phyloP scores from a whole-genome alignment of 2,888 invertebrate genomes.

The Leucoma salicis region DNA sequence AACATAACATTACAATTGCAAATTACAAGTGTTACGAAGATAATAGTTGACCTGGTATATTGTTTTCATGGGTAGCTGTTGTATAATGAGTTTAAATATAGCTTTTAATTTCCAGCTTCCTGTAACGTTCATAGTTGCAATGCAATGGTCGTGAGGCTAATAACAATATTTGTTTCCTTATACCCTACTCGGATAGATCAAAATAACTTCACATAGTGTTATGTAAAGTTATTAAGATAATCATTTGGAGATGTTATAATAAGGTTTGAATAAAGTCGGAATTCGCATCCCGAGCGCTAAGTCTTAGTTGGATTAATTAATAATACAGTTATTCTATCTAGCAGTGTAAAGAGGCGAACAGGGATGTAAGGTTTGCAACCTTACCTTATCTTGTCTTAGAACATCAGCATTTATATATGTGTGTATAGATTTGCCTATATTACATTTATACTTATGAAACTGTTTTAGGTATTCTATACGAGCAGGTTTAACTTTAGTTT shows the following conservation, averaged over 20 bases:
- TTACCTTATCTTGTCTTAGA: no score
- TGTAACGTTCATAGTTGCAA: slow-evolving; percentile 2
- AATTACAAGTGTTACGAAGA: no score
- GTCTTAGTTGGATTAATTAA: not conserved
- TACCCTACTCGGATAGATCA: no score
- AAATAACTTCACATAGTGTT: slow-evolving; percentile 1
- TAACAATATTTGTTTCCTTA: slow-evolving; percentile 22
- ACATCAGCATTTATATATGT: no score
- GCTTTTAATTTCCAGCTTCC: slow-evolving; percentile 18
- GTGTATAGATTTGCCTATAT: no score
- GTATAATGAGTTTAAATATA: not conserved
- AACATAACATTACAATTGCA: no score
- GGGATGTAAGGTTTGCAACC: not conserved
- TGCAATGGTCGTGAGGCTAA: not conserved
- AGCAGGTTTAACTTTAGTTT: no score
- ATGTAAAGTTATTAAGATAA: slow-evolving; percentile 30
- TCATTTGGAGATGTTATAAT: slow-evolving; percentile 42
- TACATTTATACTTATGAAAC: no score
- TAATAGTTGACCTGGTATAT: not conserved
- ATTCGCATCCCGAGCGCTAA: not conserved
- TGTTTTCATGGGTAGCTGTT: not conserved
- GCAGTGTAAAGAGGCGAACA: not conserved
- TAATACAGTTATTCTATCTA: not conserved
- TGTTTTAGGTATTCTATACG: no score
- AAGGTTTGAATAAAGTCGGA: slow-evolving; percentile 18